Evolutionary conservation across 1,140 invertebrate species (phyloP), one percentile per base, ranked within the genome.

Genomic region (Drosophila fuyamai): DNA sequence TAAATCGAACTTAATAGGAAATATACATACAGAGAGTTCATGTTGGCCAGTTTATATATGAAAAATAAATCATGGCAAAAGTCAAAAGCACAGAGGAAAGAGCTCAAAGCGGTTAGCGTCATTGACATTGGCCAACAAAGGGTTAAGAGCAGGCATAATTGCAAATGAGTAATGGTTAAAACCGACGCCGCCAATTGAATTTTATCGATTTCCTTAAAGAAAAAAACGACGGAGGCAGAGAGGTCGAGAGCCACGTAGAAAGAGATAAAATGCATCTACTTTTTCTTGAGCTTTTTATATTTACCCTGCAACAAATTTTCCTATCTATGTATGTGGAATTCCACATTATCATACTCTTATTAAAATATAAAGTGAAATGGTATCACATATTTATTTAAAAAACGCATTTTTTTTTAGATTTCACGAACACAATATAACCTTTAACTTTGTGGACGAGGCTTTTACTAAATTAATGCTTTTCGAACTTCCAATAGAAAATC

Each of bases 111-210:
- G 71, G 50, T 54, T 57, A 66, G 66, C 72, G 73, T 66, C 73
- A 76, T 76, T 76, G 73, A 76, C 73, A 76, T 76, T 76, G 73
- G 53, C 46, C 65, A 40, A 48, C 63, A 32, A 43, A 23, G 68
- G 66, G 70, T 63, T 66, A 51, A 65, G 60, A 57, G 59, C 59
- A 44, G 36, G 46, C 63, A 71, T 72, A 51, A 72, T 71, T 72
- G 66, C 67, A 53, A 73, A 73, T 73, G 67, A 73, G 55, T 73
- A 61, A 73, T 63, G 50, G 70, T 36, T 63, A 56, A 74, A 54
- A 44, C 14, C 29, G 35, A 14, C 48, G 48, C 76, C 55, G 61
- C 46, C 60, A 76, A 76, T 76, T 76, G 40, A 76, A 76, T 76
- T 76, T 54, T 43, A 76, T 76, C 73, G 73, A 76, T 76, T 76